Evolutionary conservation across 2,113 vertebrate species (phyloP).

Genomic region (Sylvilagus bachmani): DNA sequence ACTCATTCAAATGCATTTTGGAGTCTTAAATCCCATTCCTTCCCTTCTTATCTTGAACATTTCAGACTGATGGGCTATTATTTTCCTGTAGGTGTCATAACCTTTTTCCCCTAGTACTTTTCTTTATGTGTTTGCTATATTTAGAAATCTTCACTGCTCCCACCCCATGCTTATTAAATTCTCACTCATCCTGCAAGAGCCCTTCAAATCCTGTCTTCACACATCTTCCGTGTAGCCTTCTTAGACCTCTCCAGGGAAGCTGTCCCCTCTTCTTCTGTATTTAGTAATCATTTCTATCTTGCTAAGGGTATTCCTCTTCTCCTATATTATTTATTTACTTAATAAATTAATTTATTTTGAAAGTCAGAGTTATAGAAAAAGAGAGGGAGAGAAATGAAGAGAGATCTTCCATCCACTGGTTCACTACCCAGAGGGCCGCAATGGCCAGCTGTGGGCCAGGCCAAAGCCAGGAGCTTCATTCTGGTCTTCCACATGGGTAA

Average conservation of each 20-base stretch:
- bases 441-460: no score
- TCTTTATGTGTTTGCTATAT: neutral
- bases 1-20: constrained; percentile 31
- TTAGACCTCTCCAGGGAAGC: neutral
- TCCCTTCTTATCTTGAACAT: neutral
- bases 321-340: neutral
- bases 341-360: no score
- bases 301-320: neutral
- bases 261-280: neutral
- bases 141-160: neutral
- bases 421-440: no score
- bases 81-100: neutral
- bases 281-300: neutral
- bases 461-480: no score
- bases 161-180: neutral
- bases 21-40: neutral
- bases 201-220: neutral
- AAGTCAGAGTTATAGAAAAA: no score
- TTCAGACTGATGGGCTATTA: neutral
- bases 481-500: no score
- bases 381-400: no score
- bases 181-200: neutral
- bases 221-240: neutral
- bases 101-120: neutral
- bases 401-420: no score